Evolutionary conservation across 2,888 invertebrate genomes (phyloP).

Genomic region (Lucinisca nassula): DNA sequence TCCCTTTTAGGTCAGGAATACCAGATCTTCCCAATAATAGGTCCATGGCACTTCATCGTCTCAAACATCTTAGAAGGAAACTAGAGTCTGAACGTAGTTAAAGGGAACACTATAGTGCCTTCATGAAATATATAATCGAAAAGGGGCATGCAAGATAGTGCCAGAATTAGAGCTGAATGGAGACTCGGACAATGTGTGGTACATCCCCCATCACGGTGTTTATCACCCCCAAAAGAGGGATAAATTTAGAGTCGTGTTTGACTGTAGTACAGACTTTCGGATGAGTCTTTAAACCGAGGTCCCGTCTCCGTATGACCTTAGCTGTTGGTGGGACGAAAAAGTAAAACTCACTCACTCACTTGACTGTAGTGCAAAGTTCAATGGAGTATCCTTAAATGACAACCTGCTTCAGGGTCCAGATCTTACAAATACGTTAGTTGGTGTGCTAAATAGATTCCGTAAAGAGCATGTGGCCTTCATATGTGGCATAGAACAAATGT

Average conservation of each 20-base stretch:
- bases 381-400: too few relatives aligned
- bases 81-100: too few relatives aligned
- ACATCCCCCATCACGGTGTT: constrained; percentile 41
- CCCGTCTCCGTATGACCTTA: too few relatives aligned
- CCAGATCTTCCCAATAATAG: background rate
- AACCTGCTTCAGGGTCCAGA: constrained; percentile 59
- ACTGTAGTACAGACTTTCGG: too few relatives aligned
- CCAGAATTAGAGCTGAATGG: background rate
- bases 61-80: too few relatives aligned
- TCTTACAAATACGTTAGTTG: constrained; percentile 55
- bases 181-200: constrained; percentile 2
- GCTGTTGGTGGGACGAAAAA: too few relatives aligned
- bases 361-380: too few relatives aligned
- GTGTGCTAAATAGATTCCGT: constrained; percentile 60
- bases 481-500: constrained; percentile 69
- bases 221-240: constrained; percentile 35
- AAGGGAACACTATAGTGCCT: too few relatives aligned
- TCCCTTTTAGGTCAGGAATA: background rate
- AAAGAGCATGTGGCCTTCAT: constrained; percentile 56
- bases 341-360: too few relatives aligned
- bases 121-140: too few relatives aligned
- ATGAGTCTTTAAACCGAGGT: too few relatives aligned
- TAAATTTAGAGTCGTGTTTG: constrained; percentile 56
- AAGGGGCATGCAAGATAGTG: too few relatives aligned
- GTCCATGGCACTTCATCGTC: background rate